Evolutionary conservation across 2,113 vertebrate genomes (phyloP), one percentile per base, ranked within the genome.

Genomic region (Tiliqua scincoides): DNA sequence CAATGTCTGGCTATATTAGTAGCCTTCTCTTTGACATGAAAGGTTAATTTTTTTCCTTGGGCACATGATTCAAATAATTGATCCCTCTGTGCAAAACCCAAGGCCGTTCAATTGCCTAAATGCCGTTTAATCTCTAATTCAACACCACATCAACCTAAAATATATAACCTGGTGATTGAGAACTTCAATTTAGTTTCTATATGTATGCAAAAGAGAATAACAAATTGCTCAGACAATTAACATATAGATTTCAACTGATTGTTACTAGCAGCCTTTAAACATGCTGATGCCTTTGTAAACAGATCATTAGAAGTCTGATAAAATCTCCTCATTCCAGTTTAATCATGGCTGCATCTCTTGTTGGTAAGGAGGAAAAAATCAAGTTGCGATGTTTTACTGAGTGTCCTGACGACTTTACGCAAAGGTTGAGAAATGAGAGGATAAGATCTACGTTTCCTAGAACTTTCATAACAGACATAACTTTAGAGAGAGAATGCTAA

Each of bases 241-340:
- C 91, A 65, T 88, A 23, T 72, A 82, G 78, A 72, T 52, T 73
- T 7, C 86, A 73, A 71, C 37, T 18, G 85, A 84, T 43, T 43
- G 68, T 85, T 85, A 61, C 37, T 87, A 35, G 0, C 4, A 87
- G 32, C 74, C 57, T 70, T 87, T 87, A 81, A 88, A 86, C 91
- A 81, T 88, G 75, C 65, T 5, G 1, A 30, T 87, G 62, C 70
- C 9, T 91, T 6, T 11, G 86, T 83, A 79, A 93, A 89, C 79
- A 92, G 1, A 1, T 78, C 43, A 37, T 70, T 78, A 74, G 35
- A 70, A 59, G 35, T 40, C 35, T 73, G 23, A 68, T 62, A 10
- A 40, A 78, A 7, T 82, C n/a, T 88, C 4, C 70, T 93, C 63
- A 71, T 74, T 76, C 79, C 21, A 43, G 61, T 59, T 54, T 81